These are phyloP conservation scores for Chymomyza caudatula DNA, from an alignment of 2,888 invertebrate species.

Conservation along the genomic window DNA sequence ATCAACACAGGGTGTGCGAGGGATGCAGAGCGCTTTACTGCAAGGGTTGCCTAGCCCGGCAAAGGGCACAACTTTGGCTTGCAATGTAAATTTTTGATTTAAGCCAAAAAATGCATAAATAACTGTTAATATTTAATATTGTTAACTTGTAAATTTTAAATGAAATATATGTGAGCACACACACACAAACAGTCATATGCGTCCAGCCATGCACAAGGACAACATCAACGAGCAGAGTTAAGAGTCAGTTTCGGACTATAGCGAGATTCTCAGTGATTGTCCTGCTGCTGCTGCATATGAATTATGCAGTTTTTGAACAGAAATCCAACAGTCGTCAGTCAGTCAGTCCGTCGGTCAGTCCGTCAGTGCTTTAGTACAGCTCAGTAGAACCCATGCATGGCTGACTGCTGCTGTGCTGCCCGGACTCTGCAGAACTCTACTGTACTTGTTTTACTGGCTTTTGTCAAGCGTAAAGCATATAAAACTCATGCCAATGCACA, in stretches of 20 bases:
- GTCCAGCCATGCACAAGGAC: slow-evolving; percentile 49
- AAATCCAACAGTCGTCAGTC: slow-evolving; percentile 40
- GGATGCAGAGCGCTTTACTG: not conserved
- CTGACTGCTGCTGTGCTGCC: slow-evolving; percentile 35
- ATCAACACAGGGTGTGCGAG: not conserved
- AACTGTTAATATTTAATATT: slow-evolving; percentile 75
- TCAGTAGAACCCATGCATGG: slow-evolving; percentile 39
- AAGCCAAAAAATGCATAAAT: slow-evolving; percentile 71
- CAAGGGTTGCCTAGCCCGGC: not conserved
- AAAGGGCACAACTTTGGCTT: slow-evolving; percentile 31
- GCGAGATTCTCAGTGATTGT: slow-evolving; percentile 19
- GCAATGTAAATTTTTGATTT: slow-evolving; percentile 66
- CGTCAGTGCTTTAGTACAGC: not conserved
- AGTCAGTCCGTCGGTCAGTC: not conserved
- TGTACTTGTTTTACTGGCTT: slow-evolving; percentile 8
- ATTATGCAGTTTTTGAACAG: slow-evolving; percentile 73
- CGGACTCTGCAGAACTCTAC: slow-evolving; percentile 12
- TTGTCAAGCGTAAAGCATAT: slow-evolving; percentile 16
- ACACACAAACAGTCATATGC: not conserved
- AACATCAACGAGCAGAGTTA: slow-evolving; percentile 4
- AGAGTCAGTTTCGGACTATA: not conserved
- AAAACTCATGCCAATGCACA: slow-evolving; percentile 10
- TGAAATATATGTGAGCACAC: slow-evolving; percentile 62
- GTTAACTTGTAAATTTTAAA: slow-evolving; percentile 73
- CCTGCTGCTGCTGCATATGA: slow-evolving; percentile 47